phyloP scores from a whole-genome alignment of 2,113 vertebrate species.

The Mesoclemmys tuberculata region DNA sequence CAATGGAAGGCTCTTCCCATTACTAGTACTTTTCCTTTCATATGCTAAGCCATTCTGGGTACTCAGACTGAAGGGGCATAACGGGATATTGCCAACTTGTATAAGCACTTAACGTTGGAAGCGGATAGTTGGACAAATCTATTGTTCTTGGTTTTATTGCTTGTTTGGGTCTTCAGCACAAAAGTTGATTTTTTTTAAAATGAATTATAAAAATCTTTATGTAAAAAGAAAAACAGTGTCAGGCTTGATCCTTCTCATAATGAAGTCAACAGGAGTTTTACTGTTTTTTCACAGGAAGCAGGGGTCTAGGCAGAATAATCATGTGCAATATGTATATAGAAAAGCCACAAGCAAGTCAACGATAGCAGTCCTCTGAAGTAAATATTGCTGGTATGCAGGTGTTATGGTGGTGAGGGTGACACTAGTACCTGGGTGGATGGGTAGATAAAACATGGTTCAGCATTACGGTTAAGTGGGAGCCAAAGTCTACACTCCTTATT shows the following conservation, averaged over 20 bases:
- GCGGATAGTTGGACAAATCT: background rate
- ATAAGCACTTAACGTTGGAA: background rate
- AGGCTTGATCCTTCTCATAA: background rate
- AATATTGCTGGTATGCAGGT: background rate
- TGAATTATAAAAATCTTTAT: background rate
- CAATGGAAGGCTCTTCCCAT: background rate
- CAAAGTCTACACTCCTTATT: background rate
- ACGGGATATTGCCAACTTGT: background rate
- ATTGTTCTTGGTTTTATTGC: background rate
- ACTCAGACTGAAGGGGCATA: background rate
- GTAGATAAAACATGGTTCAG: background rate
- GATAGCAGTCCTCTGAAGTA: background rate
- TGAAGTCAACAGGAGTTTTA: background rate
- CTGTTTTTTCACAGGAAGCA: background rate
- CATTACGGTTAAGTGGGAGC: background rate
- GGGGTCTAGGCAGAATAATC: background rate
- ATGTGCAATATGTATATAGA: background rate
- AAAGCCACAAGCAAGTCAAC: background rate
- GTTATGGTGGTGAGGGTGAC: background rate
- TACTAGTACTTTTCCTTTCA: background rate
- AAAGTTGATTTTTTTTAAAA: too few species aligned
- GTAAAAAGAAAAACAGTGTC: background rate
- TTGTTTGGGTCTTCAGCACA: background rate
- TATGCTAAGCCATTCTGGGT: background rate
- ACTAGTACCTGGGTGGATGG: background rate